Evolutionary conservation across 1,140 invertebrate species (phyloP), one percentile per base, ranked within the genome.

Genomic region (Drosophila auraria): DNA sequence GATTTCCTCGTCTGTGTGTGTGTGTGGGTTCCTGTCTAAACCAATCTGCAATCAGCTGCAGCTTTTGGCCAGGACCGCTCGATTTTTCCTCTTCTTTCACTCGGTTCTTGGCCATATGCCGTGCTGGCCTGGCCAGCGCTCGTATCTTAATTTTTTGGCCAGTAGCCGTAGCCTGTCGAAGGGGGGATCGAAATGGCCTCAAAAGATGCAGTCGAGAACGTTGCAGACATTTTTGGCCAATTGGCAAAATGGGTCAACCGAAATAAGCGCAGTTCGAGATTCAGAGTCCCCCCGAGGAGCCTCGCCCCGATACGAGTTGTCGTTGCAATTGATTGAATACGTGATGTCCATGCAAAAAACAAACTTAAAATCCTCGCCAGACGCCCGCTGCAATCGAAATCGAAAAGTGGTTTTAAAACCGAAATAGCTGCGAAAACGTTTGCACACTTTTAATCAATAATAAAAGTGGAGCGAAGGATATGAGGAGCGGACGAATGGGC

Each of bases 291-390:
- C 11, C 44, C 23, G 42, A 5, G 33, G 33, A 36, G 33, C 3
- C 2, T 7, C 17, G 15, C 8, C 51, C 57, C 49, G 60, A 25
- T 33, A 14, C 40, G 15, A n/a, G 71, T 44, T 75, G 82, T 83
- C 84, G 84, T 89, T 89, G 86, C 84, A 90, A 90, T 90, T 89
- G 84, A 89, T 89, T 89, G 84, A 89, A 89, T 89, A 89, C 84
- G 84, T 89, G 84, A 89, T 89, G 84, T 84, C 86, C 84, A 89
- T 89, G 81, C 84, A 84, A 84, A 89, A 89, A 89, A 84, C 86
- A 90, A 89, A 89, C 84, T 89, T 89, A 89, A 89, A 87, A 84
- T 65, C 86, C 74, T 58, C 25, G 40, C 51, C 79, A 59, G 66
- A 54, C 49, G 54, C 45, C 45, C 27, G 25, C 44, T 40, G 45